A percentile compares a stretch with the other conserved stretches of the same genome.
Conservation (phyloP, 1,140 invertebrate species). For the Ceratina australensis region DNA sequence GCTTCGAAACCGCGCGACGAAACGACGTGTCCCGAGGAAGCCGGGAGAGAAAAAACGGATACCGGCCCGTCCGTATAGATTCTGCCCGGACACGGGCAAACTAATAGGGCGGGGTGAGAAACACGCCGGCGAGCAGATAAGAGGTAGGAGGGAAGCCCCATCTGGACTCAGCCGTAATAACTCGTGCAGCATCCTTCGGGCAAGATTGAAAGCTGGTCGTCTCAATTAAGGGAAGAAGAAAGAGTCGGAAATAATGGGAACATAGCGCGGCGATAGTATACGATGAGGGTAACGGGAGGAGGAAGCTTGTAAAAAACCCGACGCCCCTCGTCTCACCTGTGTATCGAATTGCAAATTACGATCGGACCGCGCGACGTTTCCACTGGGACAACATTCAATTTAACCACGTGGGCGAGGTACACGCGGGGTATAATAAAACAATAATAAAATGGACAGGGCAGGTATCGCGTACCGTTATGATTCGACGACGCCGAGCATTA, state of each 20-base stretch:
- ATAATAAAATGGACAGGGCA: slow-evolving; percentile 30
- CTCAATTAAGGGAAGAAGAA: slow-evolving; percentile 51
- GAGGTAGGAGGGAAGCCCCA: slow-evolving; percentile 43
- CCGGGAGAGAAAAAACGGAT: slow-evolving; percentile 16
- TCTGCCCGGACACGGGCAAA: slow-evolving; percentile 65
- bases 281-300: not conserved
- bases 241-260: slow-evolving; percentile 35
- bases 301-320: not conserved
- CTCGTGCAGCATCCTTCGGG: slow-evolving; percentile 44
- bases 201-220: slow-evolving; percentile 36
- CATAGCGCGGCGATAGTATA: not conserved
- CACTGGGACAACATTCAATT: slow-evolving; percentile 34
- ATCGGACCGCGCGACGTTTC: not conserved
- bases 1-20: slow-evolving; percentile 16
- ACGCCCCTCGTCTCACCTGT: slow-evolving; percentile 1
- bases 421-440: not conserved
- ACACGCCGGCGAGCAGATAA: slow-evolving; percentile 73
- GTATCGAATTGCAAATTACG: slow-evolving; percentile 46
- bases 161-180: slow-evolving; percentile 60
- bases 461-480: slow-evolving; percentile 14
- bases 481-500: slow-evolving; percentile 2
- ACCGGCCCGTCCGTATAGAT: slow-evolving; percentile 50
- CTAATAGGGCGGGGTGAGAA: slow-evolving; percentile 74
- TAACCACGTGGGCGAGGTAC: slow-evolving; percentile 28
- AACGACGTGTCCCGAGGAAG: slow-evolving; percentile 45